Percentiles rank a stretch among this genome's conserved stretches.
Evolutionary conservation across 1,140 invertebrate species (phyloP).

Genomic region (Hylaeus anthracinus): DNA sequence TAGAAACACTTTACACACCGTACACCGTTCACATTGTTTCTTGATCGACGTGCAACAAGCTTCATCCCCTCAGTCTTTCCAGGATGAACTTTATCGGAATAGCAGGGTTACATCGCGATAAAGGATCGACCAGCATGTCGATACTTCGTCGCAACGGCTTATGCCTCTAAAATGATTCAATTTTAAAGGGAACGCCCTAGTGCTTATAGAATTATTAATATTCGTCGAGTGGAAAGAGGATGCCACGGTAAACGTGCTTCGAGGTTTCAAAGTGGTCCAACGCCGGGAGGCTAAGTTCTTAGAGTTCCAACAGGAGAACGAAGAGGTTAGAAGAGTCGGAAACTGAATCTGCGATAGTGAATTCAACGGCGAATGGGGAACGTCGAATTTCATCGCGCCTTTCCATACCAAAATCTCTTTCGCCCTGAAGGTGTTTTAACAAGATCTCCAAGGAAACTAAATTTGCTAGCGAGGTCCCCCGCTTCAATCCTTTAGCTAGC

Average conservation of each 20-base stretch:
- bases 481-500: constrained; percentile 9
- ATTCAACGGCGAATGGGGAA: constrained; percentile 27
- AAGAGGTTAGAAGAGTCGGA: neutral
- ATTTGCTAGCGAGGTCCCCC: constrained; percentile 50
- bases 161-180: neutral
- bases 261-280: neutral
- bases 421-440: constrained; percentile 57
- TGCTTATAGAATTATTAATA: constrained; percentile 17
- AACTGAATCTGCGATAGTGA: constrained; percentile 15
- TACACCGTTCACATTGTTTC: too few relatives aligned
- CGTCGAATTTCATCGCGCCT: constrained; percentile 64
- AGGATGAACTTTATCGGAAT: neutral
- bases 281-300: neutral
- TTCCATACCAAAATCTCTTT: constrained; percentile 53
- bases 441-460: constrained; percentile 59
- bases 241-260: neutral
- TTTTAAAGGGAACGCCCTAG: neutral
- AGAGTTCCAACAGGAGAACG: too few relatives aligned
- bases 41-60: too few relatives aligned
- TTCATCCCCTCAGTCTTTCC: neutral
- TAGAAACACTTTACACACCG: too few relatives aligned
- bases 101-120: neutral
- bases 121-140: neutral
- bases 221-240: neutral
- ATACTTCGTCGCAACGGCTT: neutral